A percentile compares a stretch with the other conserved stretches of the same genome.
Conservation (phyloP, 1,140 invertebrate genomes). For the Manduca sexta region DNA sequence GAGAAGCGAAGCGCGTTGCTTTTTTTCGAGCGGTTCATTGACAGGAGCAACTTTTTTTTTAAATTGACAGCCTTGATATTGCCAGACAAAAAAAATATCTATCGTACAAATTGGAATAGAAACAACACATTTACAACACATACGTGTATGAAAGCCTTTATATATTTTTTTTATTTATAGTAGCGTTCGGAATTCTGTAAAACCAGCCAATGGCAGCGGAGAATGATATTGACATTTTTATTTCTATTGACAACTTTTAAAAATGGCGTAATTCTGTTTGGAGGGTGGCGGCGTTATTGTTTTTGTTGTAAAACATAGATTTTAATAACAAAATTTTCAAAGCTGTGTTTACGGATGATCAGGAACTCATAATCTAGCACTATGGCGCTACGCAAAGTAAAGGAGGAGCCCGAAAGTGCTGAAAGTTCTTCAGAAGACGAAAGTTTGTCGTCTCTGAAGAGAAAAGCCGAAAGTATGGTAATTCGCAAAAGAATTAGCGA, state of each 20-base stretch:
- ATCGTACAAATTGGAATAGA: not conserved
- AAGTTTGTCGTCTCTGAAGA: slow-evolving; percentile 17
- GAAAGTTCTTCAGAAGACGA: slow-evolving; percentile 26
- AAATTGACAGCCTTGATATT: slow-evolving; percentile 36
- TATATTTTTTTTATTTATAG: not conserved
- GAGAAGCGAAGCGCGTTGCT: slow-evolving; percentile 69
- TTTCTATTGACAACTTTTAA: slow-evolving; percentile 11
- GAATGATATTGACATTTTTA: not conserved
- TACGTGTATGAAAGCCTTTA: no score
- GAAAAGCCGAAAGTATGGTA: slow-evolving; percentile 14
- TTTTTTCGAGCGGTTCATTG: slow-evolving; percentile 63
- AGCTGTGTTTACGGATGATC: not conserved
- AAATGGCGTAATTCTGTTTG: slow-evolving; percentile 8
- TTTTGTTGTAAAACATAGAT: slow-evolving; percentile 1
- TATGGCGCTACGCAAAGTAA: slow-evolving; percentile 3
- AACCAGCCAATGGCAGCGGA: no score
- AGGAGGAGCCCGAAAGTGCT: not conserved
- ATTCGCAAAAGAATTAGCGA: slow-evolving; percentile 5
- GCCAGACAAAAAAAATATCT: slow-evolving; percentile 23
- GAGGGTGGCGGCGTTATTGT: slow-evolving; percentile 5
- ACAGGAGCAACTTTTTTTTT: slow-evolving; percentile 50
- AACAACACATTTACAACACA: no score
- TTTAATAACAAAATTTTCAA: slow-evolving; percentile 2
- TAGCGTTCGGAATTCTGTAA: no score
- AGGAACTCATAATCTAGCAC: not conserved